phyloP scores from a whole-genome alignment of 1,140 invertebrate species.

The Xylocopa sonorina region DNA sequence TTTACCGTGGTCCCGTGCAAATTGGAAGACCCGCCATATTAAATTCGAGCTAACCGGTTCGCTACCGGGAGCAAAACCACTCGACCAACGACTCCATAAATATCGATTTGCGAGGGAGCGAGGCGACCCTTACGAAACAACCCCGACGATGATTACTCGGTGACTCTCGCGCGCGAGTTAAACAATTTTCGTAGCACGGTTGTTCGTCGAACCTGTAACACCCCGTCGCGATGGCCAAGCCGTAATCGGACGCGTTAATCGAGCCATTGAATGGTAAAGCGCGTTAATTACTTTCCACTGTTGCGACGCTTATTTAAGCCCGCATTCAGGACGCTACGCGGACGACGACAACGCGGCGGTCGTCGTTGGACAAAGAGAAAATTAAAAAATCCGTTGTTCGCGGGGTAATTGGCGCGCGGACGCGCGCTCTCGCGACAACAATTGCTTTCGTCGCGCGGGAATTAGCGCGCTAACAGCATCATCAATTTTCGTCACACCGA shows the following conservation, averaged over 20 bases:
- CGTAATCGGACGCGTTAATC: slow-evolving; percentile 21
- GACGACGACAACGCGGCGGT: background rate
- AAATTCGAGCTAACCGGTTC: slow-evolving; percentile 37
- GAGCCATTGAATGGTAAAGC: slow-evolving; percentile 5
- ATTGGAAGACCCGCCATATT: slow-evolving; percentile 33
- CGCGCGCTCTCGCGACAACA: background rate
- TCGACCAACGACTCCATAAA: slow-evolving; percentile 28
- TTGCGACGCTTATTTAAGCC: slow-evolving; percentile 5
- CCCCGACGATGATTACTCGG: no score
- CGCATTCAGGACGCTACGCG: background rate
- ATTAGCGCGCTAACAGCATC: slow-evolving; percentile 8
- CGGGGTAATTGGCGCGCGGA: background rate
- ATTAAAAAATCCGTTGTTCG: slow-evolving; percentile 29
- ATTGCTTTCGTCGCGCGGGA: slow-evolving; percentile 7
- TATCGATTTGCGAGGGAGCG: slow-evolving; percentile 21
- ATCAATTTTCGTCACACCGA: slow-evolving; percentile 9
- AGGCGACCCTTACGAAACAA: background rate
- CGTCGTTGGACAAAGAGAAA: slow-evolving; percentile 3
- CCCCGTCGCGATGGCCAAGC: background rate
- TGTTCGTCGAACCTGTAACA: background rate
- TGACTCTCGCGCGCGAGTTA: no score
- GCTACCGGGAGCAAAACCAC: slow-evolving; percentile 16
- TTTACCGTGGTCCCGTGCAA: background rate
- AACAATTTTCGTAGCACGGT: no score
- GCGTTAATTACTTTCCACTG: background rate